Percentiles rank a stretch among this genome's conserved stretches.
Conservation (phyloP, 2,888 invertebrate genomes). For the Troilus luridus region DNA sequence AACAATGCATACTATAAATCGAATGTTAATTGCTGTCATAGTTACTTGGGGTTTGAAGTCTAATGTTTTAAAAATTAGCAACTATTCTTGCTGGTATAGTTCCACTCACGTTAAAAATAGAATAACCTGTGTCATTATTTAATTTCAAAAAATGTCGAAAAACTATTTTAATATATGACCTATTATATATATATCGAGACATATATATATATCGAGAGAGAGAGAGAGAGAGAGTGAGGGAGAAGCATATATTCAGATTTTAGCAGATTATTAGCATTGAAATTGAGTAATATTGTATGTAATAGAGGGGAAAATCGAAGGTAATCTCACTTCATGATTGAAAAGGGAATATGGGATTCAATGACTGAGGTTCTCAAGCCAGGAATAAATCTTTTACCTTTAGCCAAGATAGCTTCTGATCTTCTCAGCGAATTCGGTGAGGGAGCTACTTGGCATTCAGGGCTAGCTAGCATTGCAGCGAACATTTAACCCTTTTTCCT, state of each 20-base stretch:
- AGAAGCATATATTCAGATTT: not conserved
- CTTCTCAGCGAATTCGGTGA: conserved; percentile 4
- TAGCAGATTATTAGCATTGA: not conserved
- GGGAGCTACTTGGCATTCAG: not conserved
- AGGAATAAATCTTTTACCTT: conserved; percentile 15
- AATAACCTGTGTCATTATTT: no score
- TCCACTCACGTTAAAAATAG: no score
- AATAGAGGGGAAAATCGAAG: not conserved
- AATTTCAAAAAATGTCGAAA: no score
- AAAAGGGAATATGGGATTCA: not conserved
- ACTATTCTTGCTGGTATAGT: no score
- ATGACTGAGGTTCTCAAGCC: conserved; percentile 8
- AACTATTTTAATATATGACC: no score
- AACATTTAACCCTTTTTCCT: not conserved
- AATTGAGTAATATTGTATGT: not conserved
- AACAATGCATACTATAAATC: no score
- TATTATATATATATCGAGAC: no score
- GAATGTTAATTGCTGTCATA: no score
- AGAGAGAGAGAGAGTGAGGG: no score
- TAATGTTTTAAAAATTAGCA: no score
- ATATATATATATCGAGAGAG: no score
- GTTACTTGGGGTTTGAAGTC: no score
- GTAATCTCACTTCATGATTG: conserved; percentile 3
- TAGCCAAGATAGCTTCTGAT: not conserved
- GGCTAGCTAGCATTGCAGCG: not conserved